phyloP scores from a whole-genome alignment of 2,888 invertebrate genomes.

The Pachymerium ferrugineum region DNA sequence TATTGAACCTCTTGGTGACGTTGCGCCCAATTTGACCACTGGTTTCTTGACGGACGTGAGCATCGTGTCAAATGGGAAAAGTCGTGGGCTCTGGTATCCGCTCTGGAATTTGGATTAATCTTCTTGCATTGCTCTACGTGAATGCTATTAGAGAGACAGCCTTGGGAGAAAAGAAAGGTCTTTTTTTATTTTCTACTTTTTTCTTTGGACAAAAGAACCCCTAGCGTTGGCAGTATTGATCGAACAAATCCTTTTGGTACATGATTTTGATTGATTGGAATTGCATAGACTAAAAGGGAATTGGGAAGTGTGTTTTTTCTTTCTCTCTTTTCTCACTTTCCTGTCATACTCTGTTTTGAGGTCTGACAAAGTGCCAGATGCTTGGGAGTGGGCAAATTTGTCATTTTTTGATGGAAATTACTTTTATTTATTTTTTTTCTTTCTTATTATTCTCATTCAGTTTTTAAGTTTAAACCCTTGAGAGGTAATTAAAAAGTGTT shows the following conservation, averaged over 20 bases:
- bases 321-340: not conserved
- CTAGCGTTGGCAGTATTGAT: conserved; percentile 7
- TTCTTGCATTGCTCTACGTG: not conserved
- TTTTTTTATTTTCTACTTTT: not conserved
- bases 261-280: conserved; percentile 16
- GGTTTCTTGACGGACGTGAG: not conserved
- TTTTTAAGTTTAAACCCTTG: not conserved
- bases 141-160: conserved; percentile 15
- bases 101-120: conserved; percentile 18
- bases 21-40: not conserved
- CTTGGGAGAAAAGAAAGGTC: too few relatives aligned
- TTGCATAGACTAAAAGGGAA: conserved; percentile 1
- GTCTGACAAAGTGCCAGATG: conserved; percentile 8
- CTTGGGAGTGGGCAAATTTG: not conserved
- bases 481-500: too few relatives aligned
- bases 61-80: not conserved
- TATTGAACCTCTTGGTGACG: conserved; percentile 14
- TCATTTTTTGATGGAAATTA: not conserved
- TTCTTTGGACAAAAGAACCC: not conserved
- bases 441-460: not conserved
- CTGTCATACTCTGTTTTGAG: not conserved
- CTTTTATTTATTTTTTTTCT: not conserved
- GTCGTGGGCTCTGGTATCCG: not conserved
- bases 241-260: not conserved
- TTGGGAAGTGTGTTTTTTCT: not conserved